Evolutionary conservation across 2,113 vertebrate genomes (phyloP).

Genomic region (Leptobrachium ailaonicum): DNA sequence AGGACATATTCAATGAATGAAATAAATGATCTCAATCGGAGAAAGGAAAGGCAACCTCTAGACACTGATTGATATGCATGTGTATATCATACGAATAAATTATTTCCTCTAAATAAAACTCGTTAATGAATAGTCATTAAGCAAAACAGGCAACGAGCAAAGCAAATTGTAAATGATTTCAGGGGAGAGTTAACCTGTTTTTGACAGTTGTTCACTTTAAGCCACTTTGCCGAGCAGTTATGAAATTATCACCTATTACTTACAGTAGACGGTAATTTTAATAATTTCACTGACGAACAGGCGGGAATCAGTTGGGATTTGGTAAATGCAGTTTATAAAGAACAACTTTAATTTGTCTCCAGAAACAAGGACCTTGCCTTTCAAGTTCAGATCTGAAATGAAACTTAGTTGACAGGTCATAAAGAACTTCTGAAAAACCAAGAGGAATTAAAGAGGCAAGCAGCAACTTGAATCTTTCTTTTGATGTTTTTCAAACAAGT

Average conservation of each 20-base stretch:
- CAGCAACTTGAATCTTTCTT: no score
- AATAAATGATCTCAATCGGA: slow-evolving; percentile 32
- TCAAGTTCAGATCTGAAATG: neutral
- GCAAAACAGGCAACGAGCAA: slow-evolving; percentile 21
- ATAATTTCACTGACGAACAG: no score
- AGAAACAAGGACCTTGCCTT: neutral
- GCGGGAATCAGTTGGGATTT: no score
- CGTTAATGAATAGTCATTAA: slow-evolving; percentile 34
- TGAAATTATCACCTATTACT: slow-evolving; percentile 2
- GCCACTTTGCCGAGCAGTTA: neutral
- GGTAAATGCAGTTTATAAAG: no score
- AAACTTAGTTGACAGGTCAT: no score
- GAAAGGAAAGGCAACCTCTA: slow-evolving; percentile 24
- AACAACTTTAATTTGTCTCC: neutral
- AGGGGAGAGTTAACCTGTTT: slow-evolving; percentile 30
- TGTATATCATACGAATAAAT: slow-evolving; percentile 33
- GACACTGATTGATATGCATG: slow-evolving; percentile 32
- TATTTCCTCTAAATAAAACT: slow-evolving; percentile 31
- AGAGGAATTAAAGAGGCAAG: no score
- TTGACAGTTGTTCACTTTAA: slow-evolving; percentile 18
- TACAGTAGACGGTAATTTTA: neutral
- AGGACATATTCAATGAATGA: neutral
- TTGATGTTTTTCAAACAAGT: no score
- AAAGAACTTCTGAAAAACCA: no score
- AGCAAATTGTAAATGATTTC: slow-evolving; percentile 20